These are phyloP conservation scores for Zele albiditarsus DNA, from an alignment of 2,888 invertebrate species.

Conservation along the genomic window DNA sequence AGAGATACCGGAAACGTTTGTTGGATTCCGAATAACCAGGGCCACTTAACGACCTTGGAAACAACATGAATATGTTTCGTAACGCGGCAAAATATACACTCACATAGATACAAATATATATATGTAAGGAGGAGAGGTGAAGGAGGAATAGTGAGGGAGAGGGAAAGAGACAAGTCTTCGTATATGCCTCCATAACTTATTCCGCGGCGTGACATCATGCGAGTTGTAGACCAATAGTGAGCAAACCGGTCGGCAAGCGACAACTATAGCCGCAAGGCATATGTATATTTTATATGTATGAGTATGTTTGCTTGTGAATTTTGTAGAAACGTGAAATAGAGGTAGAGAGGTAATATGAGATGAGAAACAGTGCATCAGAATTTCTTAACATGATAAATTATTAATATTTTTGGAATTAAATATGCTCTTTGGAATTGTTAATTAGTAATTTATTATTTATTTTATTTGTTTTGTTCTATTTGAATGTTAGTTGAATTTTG, in stretches of 20 bases:
- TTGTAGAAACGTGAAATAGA: slow-evolving; percentile 2
- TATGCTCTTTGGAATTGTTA: neutral
- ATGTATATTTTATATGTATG: slow-evolving; percentile 21
- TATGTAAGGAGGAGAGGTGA: neutral
- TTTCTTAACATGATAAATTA: neutral
- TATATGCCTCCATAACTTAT: slow-evolving; percentile 61
- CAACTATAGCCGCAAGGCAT: slow-evolving; percentile 34
- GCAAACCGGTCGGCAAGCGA: slow-evolving; percentile 45
- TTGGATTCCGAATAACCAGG: slow-evolving; percentile 36
- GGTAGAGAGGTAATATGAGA: neutral
- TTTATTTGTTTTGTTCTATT: neutral
- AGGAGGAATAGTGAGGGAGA: neutral
- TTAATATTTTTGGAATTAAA: neutral
- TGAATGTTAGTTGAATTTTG: too few species aligned
- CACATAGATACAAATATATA: neutral
- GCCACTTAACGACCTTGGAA: slow-evolving; percentile 55
- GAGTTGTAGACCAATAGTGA: slow-evolving; percentile 60
- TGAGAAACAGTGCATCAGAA: neutral
- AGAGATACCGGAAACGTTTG: slow-evolving; percentile 34
- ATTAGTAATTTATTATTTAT: neutral
- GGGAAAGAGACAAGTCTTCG: slow-evolving; percentile 34
- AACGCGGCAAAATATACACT: slow-evolving; percentile 48
- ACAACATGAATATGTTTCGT: slow-evolving; percentile 61
- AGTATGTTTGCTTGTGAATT: slow-evolving; percentile 23
- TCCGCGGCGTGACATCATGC: slow-evolving; percentile 65